phyloP scores from a whole-genome alignment of 2,888 invertebrate genomes.

The Melikaiella ostensackeni region DNA sequence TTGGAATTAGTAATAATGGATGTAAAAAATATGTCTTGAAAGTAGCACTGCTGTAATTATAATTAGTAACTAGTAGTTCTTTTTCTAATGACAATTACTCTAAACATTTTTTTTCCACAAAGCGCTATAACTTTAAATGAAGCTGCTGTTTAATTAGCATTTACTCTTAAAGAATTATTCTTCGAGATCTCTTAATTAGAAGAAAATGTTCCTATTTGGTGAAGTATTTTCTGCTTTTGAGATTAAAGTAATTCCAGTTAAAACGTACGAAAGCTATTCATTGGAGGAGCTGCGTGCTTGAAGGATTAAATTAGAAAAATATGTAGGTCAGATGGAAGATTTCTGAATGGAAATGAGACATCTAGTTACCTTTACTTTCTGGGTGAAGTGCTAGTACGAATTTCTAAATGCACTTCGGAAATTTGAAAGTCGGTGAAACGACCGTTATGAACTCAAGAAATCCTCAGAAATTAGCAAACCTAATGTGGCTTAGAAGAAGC shows the following conservation, averaged over 20 bases:
- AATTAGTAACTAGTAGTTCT: too few species aligned
- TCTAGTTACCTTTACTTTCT: conserved; percentile 13
- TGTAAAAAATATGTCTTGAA: background rate
- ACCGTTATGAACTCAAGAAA: background rate
- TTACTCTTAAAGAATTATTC: too few species aligned
- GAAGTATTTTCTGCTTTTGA: background rate
- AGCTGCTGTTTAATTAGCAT: too few species aligned
- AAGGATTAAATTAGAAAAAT: conserved; percentile 12
- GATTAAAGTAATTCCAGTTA: background rate
- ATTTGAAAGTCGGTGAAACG: conserved; percentile 16
- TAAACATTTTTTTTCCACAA: too few species aligned
- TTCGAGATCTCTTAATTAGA: too few species aligned
- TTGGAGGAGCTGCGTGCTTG: background rate
- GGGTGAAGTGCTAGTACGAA: background rate
- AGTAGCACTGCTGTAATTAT: too few species aligned
- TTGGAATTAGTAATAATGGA: too few species aligned
- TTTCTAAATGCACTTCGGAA: conserved; percentile 6
- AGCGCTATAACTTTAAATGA: too few species aligned
- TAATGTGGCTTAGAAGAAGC: conserved; percentile 11
- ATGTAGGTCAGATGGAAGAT: background rate
- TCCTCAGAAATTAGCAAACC: conserved; percentile 14
- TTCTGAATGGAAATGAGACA: conserved; percentile 18
- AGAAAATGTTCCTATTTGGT: too few species aligned
- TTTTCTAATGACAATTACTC: too few species aligned
- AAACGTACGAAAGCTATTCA: background rate